Evolutionary conservation across 2,797 vertebrate species (phyloP).

Genomic region (Tapera naevia): DNA sequence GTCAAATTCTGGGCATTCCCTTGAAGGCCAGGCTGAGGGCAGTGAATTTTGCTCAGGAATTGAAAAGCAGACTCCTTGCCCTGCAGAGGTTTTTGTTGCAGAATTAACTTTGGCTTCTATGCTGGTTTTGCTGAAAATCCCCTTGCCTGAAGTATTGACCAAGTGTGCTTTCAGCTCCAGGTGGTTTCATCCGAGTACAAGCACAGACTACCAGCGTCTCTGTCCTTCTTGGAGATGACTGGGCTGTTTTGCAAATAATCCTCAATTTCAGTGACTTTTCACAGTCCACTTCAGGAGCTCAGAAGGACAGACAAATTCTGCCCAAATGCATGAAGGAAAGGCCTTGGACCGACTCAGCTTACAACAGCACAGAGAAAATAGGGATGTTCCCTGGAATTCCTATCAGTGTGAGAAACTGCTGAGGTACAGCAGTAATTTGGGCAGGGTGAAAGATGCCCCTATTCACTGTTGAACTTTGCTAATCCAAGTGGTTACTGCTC

Average conservation of each 20-base stretch:
- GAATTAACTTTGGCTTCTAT: not conserved
- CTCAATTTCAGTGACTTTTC: not conserved
- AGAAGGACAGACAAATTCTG: not conserved
- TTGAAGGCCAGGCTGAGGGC: not conserved
- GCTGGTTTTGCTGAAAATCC: not conserved
- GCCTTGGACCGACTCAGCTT: not conserved
- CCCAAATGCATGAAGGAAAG: not conserved
- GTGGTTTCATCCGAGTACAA: not conserved
- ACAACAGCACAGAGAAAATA: not conserved
- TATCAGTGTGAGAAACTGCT: not conserved
- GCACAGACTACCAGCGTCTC: not conserved
- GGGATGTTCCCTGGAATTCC: not conserved
- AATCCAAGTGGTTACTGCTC: not conserved
- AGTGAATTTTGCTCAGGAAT: not conserved
- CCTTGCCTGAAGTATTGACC: not conserved
- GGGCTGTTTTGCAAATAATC: not conserved
- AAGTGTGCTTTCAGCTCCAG: not conserved
- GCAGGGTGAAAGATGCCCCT: not conserved
- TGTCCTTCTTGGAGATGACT: not conserved
- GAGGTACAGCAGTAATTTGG: not conserved
- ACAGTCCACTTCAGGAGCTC: not conserved
- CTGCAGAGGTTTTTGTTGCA: not conserved
- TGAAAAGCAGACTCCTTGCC: not conserved
- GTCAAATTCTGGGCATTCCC: not conserved
- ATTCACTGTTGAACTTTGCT: not conserved